Evolutionary conservation across 2,113 vertebrate genomes (phyloP), one percentile per base, ranked within the genome.

Genomic region (Furnarius figulus): DNA sequence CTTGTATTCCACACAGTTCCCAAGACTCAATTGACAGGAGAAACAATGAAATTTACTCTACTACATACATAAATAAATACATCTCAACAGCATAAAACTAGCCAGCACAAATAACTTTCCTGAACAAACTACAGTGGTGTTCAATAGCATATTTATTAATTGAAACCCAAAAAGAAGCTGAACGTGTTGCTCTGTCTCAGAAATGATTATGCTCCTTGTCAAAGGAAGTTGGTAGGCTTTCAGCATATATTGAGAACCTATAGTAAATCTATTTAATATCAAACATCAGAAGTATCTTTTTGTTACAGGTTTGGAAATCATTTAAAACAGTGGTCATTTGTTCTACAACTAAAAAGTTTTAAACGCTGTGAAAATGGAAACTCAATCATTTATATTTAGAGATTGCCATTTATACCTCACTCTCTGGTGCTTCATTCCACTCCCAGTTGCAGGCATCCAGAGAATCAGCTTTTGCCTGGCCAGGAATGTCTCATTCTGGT

Each of bases 401-500:
- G 12, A n/a, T 63, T 77, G 82, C 81, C 31, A 74, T 63, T 86
- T 84, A 52, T 25, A 83, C 50, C 24, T 89, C 82, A 42, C 35
- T 75, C 92, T 89, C 71, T 70, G 47, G 63, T 90, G 46, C 72
- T 93, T 89, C 74, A 42, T 63, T 89, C 75, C 81, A 39, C 53
- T 79, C 31, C 39, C 66, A 65, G 55, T 10, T 65, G 47, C 63
- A 89, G 87, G 55, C 47, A 94, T 71, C 30, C 76, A 86, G 62
- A 91, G 53, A 87, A 87, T 58, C 71, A 78, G 59, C n/a, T 91
- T 76, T 92, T 85, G 68, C 86, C 78, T 82, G 70, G 58, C 80
- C 89, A 94, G 78, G 68, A 95, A 96, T 93, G 79, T 87, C 83
- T 96, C 82, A 86, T 96, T 94, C 81, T 93, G 86, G 61, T 95